Evolutionary conservation across 2,113 vertebrate genomes (phyloP), one percentile per base, ranked within the genome.

Genomic region (Heterocephalus glaber): DNA sequence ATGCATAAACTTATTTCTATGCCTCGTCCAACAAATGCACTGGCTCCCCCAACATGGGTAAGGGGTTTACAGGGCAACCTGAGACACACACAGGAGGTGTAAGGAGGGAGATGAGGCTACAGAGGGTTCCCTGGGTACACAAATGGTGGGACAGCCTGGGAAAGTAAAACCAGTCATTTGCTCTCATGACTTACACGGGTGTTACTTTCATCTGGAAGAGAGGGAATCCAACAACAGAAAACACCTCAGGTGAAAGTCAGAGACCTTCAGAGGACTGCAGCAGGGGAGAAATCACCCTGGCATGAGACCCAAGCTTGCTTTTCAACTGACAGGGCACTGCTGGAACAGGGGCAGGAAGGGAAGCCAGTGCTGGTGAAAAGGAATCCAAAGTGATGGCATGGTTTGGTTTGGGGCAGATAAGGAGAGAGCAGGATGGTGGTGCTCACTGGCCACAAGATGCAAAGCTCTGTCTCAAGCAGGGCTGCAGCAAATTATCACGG

Each of bases 371-470:
- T 96, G 81, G 92, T 77, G 90, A 90, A 70, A 84, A 60, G 84
- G 61, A 96, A 74, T 47, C 94, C 90, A 95, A 92, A 86, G 90
- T 94, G 94, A 94, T 74, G 83, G 91, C 56, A 56, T 9, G 5
- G 47, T 49, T 5, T 5, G 91, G 85, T 76, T 94, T 92, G 86
- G 41, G 95, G 95, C 68, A 90, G 86, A 66, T 38, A 92, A 82
- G 70, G 89, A 95, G 92, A 54, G 20, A 28, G 44, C 10, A 17
- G 0, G 44, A 41, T 58, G 24, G 5, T 90, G 96, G 41, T 90
- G 65, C 0, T 17, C 77, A 90, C 26, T 86, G 74, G 60, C 84
- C 95, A 95, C 80, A 68, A 20, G 49, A 79, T 24, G 47, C 76
- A 33, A 16, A 52, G 47, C 47, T 76, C 72, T 79, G 76, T 35